phyloP scores from a whole-genome alignment of 2,113 vertebrate species.

The Erythrolamprus reginae region DNA sequence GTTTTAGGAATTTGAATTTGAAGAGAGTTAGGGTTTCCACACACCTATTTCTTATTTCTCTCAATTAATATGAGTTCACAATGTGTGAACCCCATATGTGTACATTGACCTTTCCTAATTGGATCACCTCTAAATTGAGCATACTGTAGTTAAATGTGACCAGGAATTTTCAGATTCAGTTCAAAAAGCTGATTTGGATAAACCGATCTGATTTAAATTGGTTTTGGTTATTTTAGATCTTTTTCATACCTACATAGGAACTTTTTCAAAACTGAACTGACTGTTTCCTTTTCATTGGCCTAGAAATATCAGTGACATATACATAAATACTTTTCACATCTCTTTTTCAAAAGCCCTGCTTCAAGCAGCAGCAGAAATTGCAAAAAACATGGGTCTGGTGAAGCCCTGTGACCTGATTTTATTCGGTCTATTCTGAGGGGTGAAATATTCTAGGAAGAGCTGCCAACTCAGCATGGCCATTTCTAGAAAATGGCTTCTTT shows the following conservation, averaged over 20 bases:
- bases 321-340: neutral
- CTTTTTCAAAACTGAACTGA: neutral
- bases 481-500: slow-evolving; percentile 4
- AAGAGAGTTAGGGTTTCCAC: neutral
- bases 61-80: neutral
- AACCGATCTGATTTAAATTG: neutral
- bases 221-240: neutral
- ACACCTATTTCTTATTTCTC: neutral
- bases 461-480: neutral
- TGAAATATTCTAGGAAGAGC: neutral
- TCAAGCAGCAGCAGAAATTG: neutral
- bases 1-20: neutral
- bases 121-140: neutral
- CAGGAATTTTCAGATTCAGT: neutral
- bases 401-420: neutral
- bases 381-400: neutral
- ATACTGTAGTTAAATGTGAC: neutral
- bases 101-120: neutral
- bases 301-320: neutral
- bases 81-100: neutral
- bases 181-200: neutral
- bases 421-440: neutral
- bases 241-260: neutral
- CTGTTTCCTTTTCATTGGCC: neutral
- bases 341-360: neutral